Base-by-base conservation (phyloP, 2,797 vertebrate species). In the Pantherophis vulpinus region DNA sequence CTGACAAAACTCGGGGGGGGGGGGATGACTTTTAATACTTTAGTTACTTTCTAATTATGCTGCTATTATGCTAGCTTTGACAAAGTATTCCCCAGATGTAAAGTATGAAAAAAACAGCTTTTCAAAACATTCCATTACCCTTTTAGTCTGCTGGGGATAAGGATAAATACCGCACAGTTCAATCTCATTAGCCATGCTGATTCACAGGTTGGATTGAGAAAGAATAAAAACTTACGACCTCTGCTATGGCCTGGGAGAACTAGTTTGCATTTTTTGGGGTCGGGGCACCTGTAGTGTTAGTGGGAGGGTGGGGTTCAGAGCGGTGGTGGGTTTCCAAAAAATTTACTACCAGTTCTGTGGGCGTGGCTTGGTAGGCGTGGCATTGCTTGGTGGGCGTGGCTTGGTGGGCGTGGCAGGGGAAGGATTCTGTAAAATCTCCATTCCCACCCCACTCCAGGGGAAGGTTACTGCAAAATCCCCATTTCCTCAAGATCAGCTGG, bases 81-180 rank as follows among this genome's bases (percentile, higher is more conserved):
- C 97, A 96, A 92, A 16, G 88, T 58, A 23, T 91, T 97, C 96
- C 95, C 92, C 29, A 97, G 96, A 95, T 95, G 94, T 95, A 94
- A 96, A 97, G 96, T 86, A 95, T 97, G 97, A 96, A n/a, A 97
- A 98, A 97, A 94, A 94, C n/a, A 92, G 96, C 89, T 96, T 96
- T 97, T 97, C 97, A 60, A 94, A 97, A 97, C 95, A 97, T 97
- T 97, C 95, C 97, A 96, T 97, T 96, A 97, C 96, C 96, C 96
- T 97, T 97, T 97, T 96, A 92, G 94, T 97, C 95, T 61, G 6
- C 94, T 93, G 93, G 94, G 93, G 96, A 61, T 96, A 94, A 95
- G 94, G 94, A 97, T 97, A 97, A 97, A 97, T 97, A 97, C 97
- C 97, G 96, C 93, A 94, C 92, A 95, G 94, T 93, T 95, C 61